These are phyloP conservation scores for Microplitis demolitor DNA, from an alignment of 1,140 invertebrate species.

Conservation along the genomic window DNA sequence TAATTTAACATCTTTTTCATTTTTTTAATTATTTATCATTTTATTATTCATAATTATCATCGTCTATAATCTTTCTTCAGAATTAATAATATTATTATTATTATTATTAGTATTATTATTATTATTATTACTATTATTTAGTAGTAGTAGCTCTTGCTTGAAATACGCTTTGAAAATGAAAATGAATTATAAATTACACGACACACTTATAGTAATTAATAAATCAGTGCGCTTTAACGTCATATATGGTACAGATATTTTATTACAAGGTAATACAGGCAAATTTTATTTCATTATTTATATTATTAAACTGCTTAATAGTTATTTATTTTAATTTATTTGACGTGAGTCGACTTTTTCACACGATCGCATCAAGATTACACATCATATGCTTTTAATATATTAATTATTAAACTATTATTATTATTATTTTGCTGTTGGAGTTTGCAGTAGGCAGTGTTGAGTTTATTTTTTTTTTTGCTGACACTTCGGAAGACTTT, in stretches of 20 bases:
- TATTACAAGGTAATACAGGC: conserved; percentile 36
- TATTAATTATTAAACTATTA: neutral
- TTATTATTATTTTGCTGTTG: neutral
- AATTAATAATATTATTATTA: no score
- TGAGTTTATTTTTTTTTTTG: neutral
- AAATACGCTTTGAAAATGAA: no score
- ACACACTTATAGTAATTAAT: neutral
- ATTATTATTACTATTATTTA: no score
- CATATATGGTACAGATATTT: conserved; percentile 33
- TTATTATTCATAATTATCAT: neutral
- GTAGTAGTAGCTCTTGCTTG: no score
- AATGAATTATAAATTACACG: neutral
- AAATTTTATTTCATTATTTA: conserved; percentile 19
- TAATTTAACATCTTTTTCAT: conserved; percentile 7
- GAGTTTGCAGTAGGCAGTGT: neutral
- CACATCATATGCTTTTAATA: no score
- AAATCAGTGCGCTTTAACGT: conserved; percentile 35
- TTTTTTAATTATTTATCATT: neutral
- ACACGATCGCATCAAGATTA: no score
- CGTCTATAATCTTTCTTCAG: neutral
- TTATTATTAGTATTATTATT: no score
- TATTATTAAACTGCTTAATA: neutral
- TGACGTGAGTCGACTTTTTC: neutral
- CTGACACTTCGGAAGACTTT: neutral
- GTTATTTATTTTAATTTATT: conserved; percentile 9